These are phyloP conservation scores for Ahaetulla prasina DNA, from an alignment of 2,113 vertebrate species.

Conservation along the genomic window DNA sequence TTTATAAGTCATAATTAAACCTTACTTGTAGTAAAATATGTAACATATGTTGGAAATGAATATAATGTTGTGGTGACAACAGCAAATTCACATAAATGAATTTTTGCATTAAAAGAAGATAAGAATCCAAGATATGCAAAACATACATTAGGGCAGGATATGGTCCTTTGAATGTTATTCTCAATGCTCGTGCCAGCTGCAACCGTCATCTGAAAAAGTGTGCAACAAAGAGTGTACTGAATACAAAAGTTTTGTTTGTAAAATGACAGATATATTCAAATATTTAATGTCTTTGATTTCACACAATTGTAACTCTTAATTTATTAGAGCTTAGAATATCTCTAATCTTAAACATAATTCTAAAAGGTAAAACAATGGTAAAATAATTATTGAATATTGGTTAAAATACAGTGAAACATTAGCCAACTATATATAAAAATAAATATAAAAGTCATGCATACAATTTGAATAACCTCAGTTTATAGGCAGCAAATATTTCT, in stretches of 20 bases:
- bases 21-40: slow-evolving; percentile 65
- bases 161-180: slow-evolving; percentile 73
- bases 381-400: neutral
- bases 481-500: neutral
- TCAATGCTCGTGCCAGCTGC: slow-evolving; percentile 71
- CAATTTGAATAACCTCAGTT: neutral
- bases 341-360: slow-evolving; percentile 18
- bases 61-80: slow-evolving; percentile 31
- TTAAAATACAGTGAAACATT: neutral
- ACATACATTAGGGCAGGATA: slow-evolving; percentile 74
- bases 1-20: neutral
- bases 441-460: neutral
- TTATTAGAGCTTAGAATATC: slow-evolving; percentile 36
- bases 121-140: slow-evolving; percentile 60
- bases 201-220: slow-evolving; percentile 72
- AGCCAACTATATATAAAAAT: neutral
- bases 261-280: slow-evolving; percentile 40
- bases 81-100: slow-evolving; percentile 51
- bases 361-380: slow-evolving; percentile 13
- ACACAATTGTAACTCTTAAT: slow-evolving; percentile 7
- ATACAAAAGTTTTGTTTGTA: slow-evolving; percentile 50
- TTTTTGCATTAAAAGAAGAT: slow-evolving; percentile 38
- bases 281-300: slow-evolving; percentile 3
- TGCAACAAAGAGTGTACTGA: slow-evolving; percentile 64
- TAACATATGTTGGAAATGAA: slow-evolving; percentile 12